Evolutionary conservation across 2,797 vertebrate genomes (phyloP).

Genomic region (Aeoliscus strigatus): DNA sequence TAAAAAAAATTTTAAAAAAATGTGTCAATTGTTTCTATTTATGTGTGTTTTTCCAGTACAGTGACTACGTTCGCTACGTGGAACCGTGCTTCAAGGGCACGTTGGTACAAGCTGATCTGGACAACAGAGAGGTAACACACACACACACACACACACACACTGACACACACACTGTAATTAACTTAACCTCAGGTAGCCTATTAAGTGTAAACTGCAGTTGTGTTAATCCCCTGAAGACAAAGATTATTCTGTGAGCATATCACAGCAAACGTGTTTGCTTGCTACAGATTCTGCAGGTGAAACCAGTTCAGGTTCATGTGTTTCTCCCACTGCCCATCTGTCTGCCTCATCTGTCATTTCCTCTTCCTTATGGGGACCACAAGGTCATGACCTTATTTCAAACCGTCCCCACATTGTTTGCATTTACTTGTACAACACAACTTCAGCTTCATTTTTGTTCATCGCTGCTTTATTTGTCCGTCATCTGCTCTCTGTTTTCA

Average conservation of each 20-base stretch:
- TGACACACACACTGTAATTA: constrained; percentile 41
- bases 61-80: constrained; percentile 90
- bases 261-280: constrained; percentile 12
- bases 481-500: constrained; percentile 18
- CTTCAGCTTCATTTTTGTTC: constrained; percentile 6
- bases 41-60: constrained; percentile 78
- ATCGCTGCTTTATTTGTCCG: not conserved
- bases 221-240: constrained; percentile 32
- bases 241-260: constrained; percentile 21
- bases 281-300: too few relatives aligned
- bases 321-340: not conserved
- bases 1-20: too few relatives aligned
- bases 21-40: constrained; percentile 3
- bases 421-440: not conserved
- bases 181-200: constrained; percentile 34
- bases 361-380: not conserved
- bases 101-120: constrained; percentile 93
- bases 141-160: constrained; percentile 6
- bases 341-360: not conserved
- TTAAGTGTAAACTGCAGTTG: constrained; percentile 21
- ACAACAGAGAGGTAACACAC: constrained; percentile 88
- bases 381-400: not conserved
- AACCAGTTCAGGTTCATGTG: too few relatives aligned
- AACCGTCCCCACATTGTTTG: not conserved
- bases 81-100: constrained; percentile 95